Percentiles rank a stretch among this genome's conserved stretches.
Evolutionary conservation across 1,140 invertebrate genomes (phyloP).

Genomic region (Habropoda laboriosa): DNA sequence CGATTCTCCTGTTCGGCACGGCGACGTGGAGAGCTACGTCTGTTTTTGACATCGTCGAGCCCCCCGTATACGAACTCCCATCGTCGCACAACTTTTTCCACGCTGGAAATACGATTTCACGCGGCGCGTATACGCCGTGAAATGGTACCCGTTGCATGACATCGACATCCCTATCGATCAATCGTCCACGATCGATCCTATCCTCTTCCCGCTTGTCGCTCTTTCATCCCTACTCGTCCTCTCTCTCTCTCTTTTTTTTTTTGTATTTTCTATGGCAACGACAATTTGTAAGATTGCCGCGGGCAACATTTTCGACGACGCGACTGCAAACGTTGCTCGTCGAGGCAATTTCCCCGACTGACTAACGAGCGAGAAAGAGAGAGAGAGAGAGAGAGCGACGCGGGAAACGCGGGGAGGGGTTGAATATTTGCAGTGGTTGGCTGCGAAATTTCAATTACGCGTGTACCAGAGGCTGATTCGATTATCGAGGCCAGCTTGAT

Average conservation of each 20-base stretch:
- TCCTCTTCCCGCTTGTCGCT: too few species aligned
- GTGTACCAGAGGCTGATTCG: conserved; percentile 67
- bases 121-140: neutral
- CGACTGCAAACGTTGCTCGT: neutral
- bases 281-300: conserved; percentile 38
- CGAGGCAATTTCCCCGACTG: conserved; percentile 18
- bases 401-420: neutral
- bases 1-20: neutral
- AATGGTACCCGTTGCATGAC: neutral
- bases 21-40: neutral
- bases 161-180: conserved; percentile 36
- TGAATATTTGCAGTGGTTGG: conserved; percentile 69
- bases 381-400: neutral
- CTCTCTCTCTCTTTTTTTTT: neutral
- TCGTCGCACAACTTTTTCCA: neutral
- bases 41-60: neutral
- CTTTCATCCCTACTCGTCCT: too few species aligned
- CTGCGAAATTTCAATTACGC: conserved; percentile 77
- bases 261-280: neutral
- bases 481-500: conserved; percentile 75
- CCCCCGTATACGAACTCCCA: too few species aligned
- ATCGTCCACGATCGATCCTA: neutral
- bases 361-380: neutral
- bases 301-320: conserved; percentile 5
- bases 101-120: conserved; percentile 32